Base-by-base conservation (phyloP, 2,888 invertebrate species). In the Xestobium rufovillosum region DNA sequence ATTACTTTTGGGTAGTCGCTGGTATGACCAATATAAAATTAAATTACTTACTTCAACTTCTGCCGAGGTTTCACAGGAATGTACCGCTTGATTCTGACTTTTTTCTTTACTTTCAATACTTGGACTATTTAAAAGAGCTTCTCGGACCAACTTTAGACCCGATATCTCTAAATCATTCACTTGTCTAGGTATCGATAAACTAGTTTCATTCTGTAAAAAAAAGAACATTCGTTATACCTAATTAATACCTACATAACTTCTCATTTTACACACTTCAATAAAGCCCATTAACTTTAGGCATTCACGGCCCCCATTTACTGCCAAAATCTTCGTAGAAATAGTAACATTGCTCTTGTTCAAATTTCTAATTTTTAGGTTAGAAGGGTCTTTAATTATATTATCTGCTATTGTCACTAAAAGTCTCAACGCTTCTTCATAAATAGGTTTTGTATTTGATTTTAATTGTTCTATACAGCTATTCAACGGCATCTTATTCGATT, bases 211-310 rank as follows among this genome's bases (percentile, higher is more conserved):
- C 55, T 55, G 39, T 26, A 49, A 50, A 12, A 31, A 34, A 27
- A 15, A 9, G 16, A n/a, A n/a, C n/a, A n/a, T n/a, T n/a, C n/a
- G n/a, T n/a, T n/a, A n/a, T n/a, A n/a, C n/a, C n/a, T n/a, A n/a
- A n/a, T n/a, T n/a, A n/a, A n/a, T n/a, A n/a, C n/a, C n/a, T n/a
- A n/a, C n/a, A n/a, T n/a, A n/a, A n/a, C n/a, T n/a, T n/a, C n/a
- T n/a, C n/a, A n/a, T n/a, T n/a, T n/a, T 14, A 27, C 39, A 26
- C 49, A 62, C 62, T 47, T 63, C 61, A 45, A 49, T 17, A 49
- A 63, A 63, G 4, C 61, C 62, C 57, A 61, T 59, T 14, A 50
- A 16, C 44, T 45, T 49, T 25, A 63, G 48, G 45, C 57, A 59
- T 11, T 57, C 56, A 15, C 35, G 28, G 16, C 56, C 61, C 25